These are phyloP conservation scores for Stichodactyla mertensii DNA, from an alignment of 64 coral and sea anemone species.

Conservation along the genomic window DNA sequence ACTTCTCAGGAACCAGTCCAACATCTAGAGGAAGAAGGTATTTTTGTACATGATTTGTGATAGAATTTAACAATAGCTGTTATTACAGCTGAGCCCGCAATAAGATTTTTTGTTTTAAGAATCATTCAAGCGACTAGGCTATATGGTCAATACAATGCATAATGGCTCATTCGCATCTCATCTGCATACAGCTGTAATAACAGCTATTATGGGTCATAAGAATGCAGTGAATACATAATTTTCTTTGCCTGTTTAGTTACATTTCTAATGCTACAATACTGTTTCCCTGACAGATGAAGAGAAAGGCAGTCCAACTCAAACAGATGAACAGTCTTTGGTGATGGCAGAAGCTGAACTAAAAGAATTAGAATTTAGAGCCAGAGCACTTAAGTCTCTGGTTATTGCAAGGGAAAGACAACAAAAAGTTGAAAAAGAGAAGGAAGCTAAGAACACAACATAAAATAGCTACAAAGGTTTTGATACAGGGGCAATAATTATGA, in stretches of 20 bases:
- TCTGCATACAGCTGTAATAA: too few relatives aligned
- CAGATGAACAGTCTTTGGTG: background rate
- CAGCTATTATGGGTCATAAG: too few relatives aligned
- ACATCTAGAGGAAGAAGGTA: background rate
- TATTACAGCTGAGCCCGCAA: too few relatives aligned
- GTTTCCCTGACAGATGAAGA: background rate
- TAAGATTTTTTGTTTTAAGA: too few relatives aligned
- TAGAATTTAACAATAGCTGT: too few relatives aligned
- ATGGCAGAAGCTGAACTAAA: constrained; percentile 65
- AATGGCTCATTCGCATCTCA: too few relatives aligned
- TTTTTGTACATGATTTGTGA: too few relatives aligned
- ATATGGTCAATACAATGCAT: too few relatives aligned
- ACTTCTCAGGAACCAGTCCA: background rate
- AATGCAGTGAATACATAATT: background rate
- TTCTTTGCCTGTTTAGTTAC: background rate
- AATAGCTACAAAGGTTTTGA: background rate
- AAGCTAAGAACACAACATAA: background rate
- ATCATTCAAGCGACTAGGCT: too few relatives aligned
- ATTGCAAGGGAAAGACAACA: constrained; percentile 66
- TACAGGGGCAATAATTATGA: too few relatives aligned
- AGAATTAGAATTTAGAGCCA: constrained; percentile 79
- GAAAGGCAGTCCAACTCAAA: background rate
- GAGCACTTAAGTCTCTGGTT: constrained; percentile 78
- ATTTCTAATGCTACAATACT: background rate
- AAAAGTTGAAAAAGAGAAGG: background rate